Evolutionary conservation across 2,797 vertebrate genomes (phyloP).

Genomic region (Paratrypauchen microcephalus): DNA sequence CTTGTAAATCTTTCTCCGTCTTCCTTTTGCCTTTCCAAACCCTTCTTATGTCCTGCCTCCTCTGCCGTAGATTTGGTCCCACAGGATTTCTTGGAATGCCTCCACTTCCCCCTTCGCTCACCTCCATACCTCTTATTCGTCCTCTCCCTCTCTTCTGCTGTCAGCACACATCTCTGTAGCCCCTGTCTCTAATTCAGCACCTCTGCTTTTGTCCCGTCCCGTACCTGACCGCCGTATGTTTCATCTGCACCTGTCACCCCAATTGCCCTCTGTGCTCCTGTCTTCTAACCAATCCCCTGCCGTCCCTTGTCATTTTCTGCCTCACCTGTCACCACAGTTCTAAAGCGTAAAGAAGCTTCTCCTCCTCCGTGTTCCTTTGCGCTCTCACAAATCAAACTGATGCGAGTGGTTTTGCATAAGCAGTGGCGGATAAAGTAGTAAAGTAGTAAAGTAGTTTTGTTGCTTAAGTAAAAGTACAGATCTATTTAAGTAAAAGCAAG

Average conservation of each 20-base stretch:
- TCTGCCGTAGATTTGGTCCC: constrained; percentile 37
- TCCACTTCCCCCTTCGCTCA: constrained; percentile 33
- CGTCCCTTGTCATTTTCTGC: constrained; percentile 47
- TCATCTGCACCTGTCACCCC: constrained; percentile 56
- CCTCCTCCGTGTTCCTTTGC: neutral
- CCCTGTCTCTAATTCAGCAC: constrained; percentile 34
- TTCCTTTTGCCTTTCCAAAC: constrained; percentile 29
- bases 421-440: too few relatives aligned
- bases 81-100: constrained; percentile 46
- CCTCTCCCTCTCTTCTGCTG: constrained; percentile 61
- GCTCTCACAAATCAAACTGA: constrained; percentile 7
- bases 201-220: constrained; percentile 37
- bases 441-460: too few relatives aligned
- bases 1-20: constrained; percentile 24
- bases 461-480: too few relatives aligned
- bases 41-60: constrained; percentile 28
- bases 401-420: constrained; percentile 7
- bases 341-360: constrained; percentile 46
- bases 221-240: constrained; percentile 44
- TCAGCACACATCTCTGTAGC: constrained; percentile 61
- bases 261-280: constrained; percentile 56
- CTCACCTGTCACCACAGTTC: constrained; percentile 43
- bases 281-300: constrained; percentile 37
- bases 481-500: too few relatives aligned
- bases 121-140: constrained; percentile 33